A percentile compares a stretch with the other conserved stretches of the same genome.
phyloP scores from a whole-genome alignment of 2,113 vertebrate species.

The Centrocercus urophasianus region DNA sequence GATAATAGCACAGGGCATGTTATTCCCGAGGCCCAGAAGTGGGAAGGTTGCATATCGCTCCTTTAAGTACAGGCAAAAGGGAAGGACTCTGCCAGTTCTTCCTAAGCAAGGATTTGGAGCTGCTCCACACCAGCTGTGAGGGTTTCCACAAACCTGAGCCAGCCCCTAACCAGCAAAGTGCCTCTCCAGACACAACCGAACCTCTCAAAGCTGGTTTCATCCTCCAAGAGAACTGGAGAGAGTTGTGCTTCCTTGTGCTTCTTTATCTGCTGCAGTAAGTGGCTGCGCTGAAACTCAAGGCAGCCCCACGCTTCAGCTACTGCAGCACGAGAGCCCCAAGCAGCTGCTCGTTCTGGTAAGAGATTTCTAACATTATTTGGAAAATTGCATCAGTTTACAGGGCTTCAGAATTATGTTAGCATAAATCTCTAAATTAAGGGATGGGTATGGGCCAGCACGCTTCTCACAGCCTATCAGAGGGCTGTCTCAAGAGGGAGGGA shows the following conservation, averaged over 20 bases:
- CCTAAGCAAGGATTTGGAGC: background rate
- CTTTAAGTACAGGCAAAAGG: background rate
- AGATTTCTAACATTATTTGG: background rate
- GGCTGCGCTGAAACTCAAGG: background rate
- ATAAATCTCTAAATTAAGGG: background rate
- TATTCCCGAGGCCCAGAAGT: background rate
- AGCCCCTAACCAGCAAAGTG: background rate
- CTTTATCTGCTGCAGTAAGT: background rate
- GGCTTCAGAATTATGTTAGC: background rate
- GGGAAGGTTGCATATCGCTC: background rate
- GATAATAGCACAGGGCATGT: background rate
- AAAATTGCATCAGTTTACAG: slow-evolving; percentile 12
- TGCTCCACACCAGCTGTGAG: background rate
- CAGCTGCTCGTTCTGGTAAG: background rate
- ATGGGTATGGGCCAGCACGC: background rate
- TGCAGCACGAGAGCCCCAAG: background rate
- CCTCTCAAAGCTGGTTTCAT: background rate
- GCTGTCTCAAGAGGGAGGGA: background rate
- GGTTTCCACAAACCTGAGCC: background rate
- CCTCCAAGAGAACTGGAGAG: background rate
- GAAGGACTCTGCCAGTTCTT: background rate
- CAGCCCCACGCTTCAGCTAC: slow-evolving; percentile 5
- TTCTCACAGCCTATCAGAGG: background rate
- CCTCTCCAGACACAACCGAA: background rate
- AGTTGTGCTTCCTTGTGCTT: background rate